Evolutionary conservation across 2,888 invertebrate genomes (phyloP).

Genomic region (Macrosoma leucophasiata): DNA sequence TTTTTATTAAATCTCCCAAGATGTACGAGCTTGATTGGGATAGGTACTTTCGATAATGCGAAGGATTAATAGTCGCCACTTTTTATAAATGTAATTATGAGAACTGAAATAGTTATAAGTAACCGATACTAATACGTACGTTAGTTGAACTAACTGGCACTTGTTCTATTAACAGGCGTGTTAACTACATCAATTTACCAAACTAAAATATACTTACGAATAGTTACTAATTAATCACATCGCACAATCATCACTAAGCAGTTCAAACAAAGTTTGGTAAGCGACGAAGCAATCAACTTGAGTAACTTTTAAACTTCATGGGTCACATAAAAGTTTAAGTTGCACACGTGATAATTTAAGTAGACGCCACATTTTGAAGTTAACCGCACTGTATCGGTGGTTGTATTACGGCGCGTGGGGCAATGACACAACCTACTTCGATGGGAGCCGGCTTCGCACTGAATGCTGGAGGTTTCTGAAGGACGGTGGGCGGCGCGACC

Average conservation of each 20-base stretch:
- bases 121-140: no score
- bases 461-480: conserved; percentile 32
- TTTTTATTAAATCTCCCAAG: no score
- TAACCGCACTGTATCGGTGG: conserved; percentile 38
- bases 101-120: no score
- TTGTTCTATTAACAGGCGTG: no score
- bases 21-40: no score
- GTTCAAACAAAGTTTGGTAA: conserved; percentile 45
- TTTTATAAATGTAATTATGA: no score
- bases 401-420: conserved; percentile 25
- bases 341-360: conserved; percentile 36
- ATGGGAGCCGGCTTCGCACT: conserved; percentile 43
- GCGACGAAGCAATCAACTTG: no score
- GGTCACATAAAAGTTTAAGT: conserved; percentile 44
- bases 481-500: conserved; percentile 31
- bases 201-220: conserved; percentile 38
- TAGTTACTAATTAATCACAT: conserved; percentile 52
- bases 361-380: conserved; percentile 55
- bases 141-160: no score
- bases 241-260: conserved; percentile 48
- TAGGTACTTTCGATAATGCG: no score
- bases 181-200: no score
- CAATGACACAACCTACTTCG: conserved; percentile 33
- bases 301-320: conserved; percentile 41
- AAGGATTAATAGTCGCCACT: no score